Base-by-base conservation (phyloP, 1,140 invertebrate species). In the Papilio aristodemus region DNA sequence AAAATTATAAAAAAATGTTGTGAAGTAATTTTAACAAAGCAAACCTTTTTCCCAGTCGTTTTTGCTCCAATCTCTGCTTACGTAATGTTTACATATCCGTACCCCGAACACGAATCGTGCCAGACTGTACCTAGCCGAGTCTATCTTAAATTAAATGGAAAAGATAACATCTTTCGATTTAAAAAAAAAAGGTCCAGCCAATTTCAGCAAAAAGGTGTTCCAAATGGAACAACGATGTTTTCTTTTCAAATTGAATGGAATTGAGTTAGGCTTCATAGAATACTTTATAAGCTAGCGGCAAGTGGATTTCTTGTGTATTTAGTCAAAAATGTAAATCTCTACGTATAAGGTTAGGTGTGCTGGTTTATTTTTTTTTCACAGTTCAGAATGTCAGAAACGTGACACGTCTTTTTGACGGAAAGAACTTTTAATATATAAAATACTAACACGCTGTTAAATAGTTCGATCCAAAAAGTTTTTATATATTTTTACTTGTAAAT, bases 91-190 rank as follows among this genome's bases (percentile, higher is more conserved):
- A 32, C 27, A 32, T 62, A 62, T 39, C 59, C 32, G 32, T 37
- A n/a, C 4, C 32, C 27, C 32, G 14, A 62, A 62, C 14, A 38
- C 59, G 36, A 19, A 62, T 32, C 59, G 17, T 13, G 17, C 36
- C 9, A 38, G 32, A 57, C 54, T 59, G 14, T 62, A 62, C 59
- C 27, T 62, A 62, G 59, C 32, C 25, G 9, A 62, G 36, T 37
- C 59, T 62, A 62, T 62, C 59, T 62, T 62, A 62, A 72, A 71
- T 76, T 74, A 78, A 77, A 76, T 71, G 43, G 74, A 39, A 68
- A 57, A 78, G 79, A 81, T 81, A 74, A 76, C 70, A 81, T 83
- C 78, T 76, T 80, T 80, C 75, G 70, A 83, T 81, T 74, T 81
- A 36, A 70, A 77, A 77, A 36, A 70, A 77, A 77, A 83, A 76